Conservation (phyloP, 1,140 invertebrate genomes). For the Scaptomyza montana region DNA sequence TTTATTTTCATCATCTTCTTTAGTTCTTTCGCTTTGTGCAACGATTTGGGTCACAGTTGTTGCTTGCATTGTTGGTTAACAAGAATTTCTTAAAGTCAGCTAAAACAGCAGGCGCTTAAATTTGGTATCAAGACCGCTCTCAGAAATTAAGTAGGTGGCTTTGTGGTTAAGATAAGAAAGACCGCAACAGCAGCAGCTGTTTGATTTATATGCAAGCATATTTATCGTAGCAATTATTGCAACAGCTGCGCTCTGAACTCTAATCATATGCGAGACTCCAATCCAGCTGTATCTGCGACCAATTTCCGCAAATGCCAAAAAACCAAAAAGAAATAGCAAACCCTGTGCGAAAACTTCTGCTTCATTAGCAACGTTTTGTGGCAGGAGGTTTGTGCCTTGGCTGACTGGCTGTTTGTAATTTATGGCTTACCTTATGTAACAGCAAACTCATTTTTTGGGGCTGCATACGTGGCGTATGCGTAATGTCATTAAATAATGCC, state of each 20-base stretch:
- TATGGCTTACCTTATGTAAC: constrained; percentile 48
- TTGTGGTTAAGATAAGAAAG: constrained; percentile 22
- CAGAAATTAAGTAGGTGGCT: constrained; percentile 29
- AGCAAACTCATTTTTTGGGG: constrained; percentile 37
- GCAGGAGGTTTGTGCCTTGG: neutral
- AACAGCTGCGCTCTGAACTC: constrained; percentile 39
- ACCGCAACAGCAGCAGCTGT: constrained; percentile 37
- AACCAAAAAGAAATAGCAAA: neutral
- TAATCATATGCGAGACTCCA: constrained; percentile 5
- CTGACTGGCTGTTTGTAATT: constrained; percentile 41
- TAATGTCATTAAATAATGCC: constrained; percentile 64
- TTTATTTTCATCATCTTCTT: neutral
- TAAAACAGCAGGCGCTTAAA: constrained; percentile 40
- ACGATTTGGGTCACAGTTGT: constrained; percentile 50
- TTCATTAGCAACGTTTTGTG: constrained; percentile 41
- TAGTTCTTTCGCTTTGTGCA: neutral
- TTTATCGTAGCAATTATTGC: constrained; percentile 30
- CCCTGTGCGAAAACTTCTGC: constrained; percentile 19
- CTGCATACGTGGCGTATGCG: constrained; percentile 56
- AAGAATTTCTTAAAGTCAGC: constrained; percentile 22
- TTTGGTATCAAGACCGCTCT: constrained; percentile 10
- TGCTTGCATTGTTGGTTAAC: constrained; percentile 12
- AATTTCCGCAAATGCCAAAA: constrained; percentile 13
- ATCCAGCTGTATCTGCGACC: neutral
- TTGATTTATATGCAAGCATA: constrained; percentile 45